Percentiles rank a stretch among this genome's conserved stretches.
phyloP scores from a whole-genome alignment of 2,888 invertebrate genomes.

The Xestia xanthographa region DNA sequence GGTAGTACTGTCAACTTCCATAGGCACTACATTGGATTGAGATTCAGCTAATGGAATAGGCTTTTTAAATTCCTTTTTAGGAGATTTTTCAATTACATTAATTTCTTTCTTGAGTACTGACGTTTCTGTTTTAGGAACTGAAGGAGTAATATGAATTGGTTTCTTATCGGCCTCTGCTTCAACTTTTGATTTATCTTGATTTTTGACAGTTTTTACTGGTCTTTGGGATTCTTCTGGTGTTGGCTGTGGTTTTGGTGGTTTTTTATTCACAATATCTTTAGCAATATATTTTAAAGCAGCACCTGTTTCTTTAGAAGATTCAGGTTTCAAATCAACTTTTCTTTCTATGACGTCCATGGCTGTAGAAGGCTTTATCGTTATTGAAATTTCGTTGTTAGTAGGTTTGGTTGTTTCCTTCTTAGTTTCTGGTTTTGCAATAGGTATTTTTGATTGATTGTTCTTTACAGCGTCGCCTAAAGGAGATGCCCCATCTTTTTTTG shows the following conservation, averaged over 20 bases:
- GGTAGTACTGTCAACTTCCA: constrained; percentile 34
- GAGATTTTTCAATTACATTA: constrained; percentile 13
- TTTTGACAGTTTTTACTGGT: constrained; percentile 19
- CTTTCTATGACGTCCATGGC: constrained; percentile 5
- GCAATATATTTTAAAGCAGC: constrained; percentile 8
- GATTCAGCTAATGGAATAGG: constrained; percentile 25
- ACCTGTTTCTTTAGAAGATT: constrained; percentile 4
- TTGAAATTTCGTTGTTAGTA: constrained; percentile 6
- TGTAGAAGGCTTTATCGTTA: background rate
- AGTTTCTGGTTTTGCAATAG: constrained; percentile 30
- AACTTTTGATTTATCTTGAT: constrained; percentile 1
- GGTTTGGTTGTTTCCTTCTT: constrained; percentile 16
- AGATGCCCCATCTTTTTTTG: background rate
- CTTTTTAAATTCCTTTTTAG: constrained; percentile 37
- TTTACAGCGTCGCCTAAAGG: constrained; percentile 7
- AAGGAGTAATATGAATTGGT: constrained; percentile 3
- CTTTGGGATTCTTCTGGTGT: constrained; percentile 11
- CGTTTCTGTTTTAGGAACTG: constrained; percentile 25
- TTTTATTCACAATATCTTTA: constrained; percentile 19
- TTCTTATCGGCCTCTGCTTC: constrained; percentile 11
- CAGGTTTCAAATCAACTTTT: constrained; percentile 4
- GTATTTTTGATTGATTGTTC: constrained; percentile 53
- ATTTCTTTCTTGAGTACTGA: constrained; percentile 16
- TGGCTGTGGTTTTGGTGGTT: constrained; percentile 6
- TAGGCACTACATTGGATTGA: constrained; percentile 16